Conservation (phyloP, 2,113 vertebrate genomes). For the Pogona vitticeps region DNA sequence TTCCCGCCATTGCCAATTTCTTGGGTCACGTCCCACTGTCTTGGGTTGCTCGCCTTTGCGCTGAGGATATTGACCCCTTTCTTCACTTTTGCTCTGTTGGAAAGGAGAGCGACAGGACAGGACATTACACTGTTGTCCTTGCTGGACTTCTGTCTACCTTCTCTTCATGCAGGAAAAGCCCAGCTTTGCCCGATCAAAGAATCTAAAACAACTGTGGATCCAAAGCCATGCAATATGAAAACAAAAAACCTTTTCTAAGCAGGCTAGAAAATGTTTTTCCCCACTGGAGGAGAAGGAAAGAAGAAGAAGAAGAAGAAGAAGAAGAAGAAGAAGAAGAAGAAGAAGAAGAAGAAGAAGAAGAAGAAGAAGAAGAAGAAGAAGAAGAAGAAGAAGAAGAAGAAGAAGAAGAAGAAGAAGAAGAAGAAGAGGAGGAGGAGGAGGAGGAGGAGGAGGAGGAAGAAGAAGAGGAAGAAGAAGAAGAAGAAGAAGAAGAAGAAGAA, state of each 20-base stretch:
- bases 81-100: slow-evolving; percentile 81
- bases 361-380: too few species aligned
- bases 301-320: background rate
- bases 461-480: too few species aligned
- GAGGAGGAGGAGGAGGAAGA: too few species aligned
- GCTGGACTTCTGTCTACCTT: background rate
- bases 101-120: slow-evolving; percentile 14
- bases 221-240: too few species aligned
- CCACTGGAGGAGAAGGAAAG: background rate
- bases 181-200: background rate
- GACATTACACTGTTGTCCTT: too few species aligned
- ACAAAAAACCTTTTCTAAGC: background rate
- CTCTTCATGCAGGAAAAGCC: background rate
- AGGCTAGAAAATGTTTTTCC: background rate
- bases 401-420: background rate
- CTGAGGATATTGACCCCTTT: slow-evolving; percentile 79
- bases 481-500: background rate
- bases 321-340: background rate
- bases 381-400: background rate
- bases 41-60: slow-evolving; percentile 66
- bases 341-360: background rate
- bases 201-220: background rate
- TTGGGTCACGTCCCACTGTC: slow-evolving; percentile 76
- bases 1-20: slow-evolving; percentile 77
- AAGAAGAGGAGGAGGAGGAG: too few species aligned